Evolutionary conservation across 2,113 vertebrate genomes (phyloP).

Genomic region (Ellobius talpinus): DNA sequence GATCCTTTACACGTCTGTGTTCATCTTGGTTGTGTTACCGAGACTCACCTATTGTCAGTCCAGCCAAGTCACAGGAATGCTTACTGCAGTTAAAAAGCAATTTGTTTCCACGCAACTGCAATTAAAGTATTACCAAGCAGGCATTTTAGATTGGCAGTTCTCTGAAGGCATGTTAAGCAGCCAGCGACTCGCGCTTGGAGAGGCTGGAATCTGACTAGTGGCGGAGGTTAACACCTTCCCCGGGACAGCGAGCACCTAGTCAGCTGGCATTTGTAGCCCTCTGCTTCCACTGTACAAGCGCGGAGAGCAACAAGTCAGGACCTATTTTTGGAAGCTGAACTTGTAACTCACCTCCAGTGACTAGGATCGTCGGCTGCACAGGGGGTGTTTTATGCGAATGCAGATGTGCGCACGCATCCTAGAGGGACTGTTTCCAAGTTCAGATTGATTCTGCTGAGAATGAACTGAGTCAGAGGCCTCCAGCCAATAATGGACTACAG

Average conservation of each 20-base stretch:
- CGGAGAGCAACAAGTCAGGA: constrained; percentile 83
- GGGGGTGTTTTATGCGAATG: constrained; percentile 61
- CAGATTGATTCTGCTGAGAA: constrained; percentile 85
- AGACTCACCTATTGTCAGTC: constrained; percentile 85
- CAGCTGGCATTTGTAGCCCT: constrained; percentile 70
- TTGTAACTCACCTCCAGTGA: constrained; percentile 82
- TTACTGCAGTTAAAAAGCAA: constrained; percentile 91
- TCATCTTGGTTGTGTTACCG: constrained; percentile 72
- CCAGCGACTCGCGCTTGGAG: constrained; percentile 69
- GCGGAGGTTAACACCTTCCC: constrained; percentile 61
- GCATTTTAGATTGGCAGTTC: constrained; percentile 89
- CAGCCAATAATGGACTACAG: constrained; percentile 86
- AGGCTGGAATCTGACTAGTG: constrained; percentile 58
- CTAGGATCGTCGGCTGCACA: constrained; percentile 74
- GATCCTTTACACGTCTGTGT: constrained; percentile 57
- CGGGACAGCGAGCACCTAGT: constrained; percentile 72
- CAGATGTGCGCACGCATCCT: constrained; percentile 79
- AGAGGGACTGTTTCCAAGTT: constrained; percentile 85
- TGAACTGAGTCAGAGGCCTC: constrained; percentile 81
- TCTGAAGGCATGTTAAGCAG: constrained; percentile 85
- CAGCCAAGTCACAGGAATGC: constrained; percentile 88
- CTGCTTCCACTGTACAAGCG: constrained; percentile 69
- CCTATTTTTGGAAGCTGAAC: constrained; percentile 80
- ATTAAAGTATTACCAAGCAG: constrained; percentile 92
- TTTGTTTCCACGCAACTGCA: constrained; percentile 93